A percentile compares a stretch with the other conserved stretches of the same genome.
phyloP scores from a whole-genome alignment of 1,140 invertebrate species.

The Calephelis nemesis region DNA sequence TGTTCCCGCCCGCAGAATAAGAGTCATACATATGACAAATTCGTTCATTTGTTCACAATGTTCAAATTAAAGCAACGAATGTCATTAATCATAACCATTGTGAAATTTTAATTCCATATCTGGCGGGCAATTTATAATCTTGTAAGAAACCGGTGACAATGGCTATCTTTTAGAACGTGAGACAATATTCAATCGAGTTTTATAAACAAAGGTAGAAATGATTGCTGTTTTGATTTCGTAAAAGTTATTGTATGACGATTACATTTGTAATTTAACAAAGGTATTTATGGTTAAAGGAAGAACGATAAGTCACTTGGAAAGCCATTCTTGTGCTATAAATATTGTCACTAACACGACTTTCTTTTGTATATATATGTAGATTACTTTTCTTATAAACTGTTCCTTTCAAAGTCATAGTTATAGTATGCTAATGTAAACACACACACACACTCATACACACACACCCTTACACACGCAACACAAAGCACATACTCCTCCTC shows the following conservation, averaged over 20 bases:
- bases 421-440: too few species aligned
- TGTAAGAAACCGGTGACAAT: constrained; percentile 16
- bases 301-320: too few species aligned
- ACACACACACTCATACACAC: too few species aligned
- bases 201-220: constrained; percentile 14
- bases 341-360: too few species aligned
- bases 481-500: too few species aligned
- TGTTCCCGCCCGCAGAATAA: not conserved
- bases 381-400: too few species aligned
- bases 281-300: too few species aligned
- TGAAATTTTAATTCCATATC: constrained; percentile 18
- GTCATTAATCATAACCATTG: constrained; percentile 16
- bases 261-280: not conserved
- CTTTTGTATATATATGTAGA: too few species aligned
- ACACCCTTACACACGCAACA: too few species aligned
- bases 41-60: not conserved
- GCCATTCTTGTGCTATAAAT: too few species aligned
- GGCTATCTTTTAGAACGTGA: constrained; percentile 19
- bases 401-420: too few species aligned
- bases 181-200: constrained; percentile 10
- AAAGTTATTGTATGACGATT: constrained; percentile 10
- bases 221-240: constrained; percentile 18
- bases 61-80: not conserved
- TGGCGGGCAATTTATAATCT: constrained; percentile 14
- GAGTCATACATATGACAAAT: not conserved